phyloP scores from a whole-genome alignment of 2,888 invertebrate species.

The Coenonympha glycerion region DNA sequence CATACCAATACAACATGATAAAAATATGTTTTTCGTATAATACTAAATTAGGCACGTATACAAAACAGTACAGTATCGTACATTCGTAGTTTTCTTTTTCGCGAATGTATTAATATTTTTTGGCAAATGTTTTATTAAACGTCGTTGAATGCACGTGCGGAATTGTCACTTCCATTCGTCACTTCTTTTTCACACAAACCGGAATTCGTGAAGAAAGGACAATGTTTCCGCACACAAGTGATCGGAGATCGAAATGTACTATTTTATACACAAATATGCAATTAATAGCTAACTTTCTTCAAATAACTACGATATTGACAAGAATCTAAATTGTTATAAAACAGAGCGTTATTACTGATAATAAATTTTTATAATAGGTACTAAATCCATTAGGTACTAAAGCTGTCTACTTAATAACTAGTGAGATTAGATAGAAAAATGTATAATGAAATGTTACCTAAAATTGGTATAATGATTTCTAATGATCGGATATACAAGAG shows the following conservation, averaged over 20 bases:
- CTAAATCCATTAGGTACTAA: constrained; percentile 11
- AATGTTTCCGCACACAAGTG: no score
- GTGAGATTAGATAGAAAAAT: constrained; percentile 27
- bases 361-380: constrained; percentile 8
- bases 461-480: neutral
- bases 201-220: no score
- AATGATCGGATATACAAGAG: no score
- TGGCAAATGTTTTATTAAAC: no score
- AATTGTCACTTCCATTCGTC: no score
- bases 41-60: neutral
- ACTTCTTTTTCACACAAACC: neutral
- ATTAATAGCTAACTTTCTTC: neutral
- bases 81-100: neutral
- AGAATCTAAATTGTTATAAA: neutral
- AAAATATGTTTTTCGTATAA: neutral
- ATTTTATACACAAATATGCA: no score
- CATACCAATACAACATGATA: neutral
- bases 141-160: no score
- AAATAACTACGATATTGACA: neutral
- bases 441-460: neutral
- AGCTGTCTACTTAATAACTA: constrained; percentile 33
- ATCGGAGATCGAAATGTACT: no score
- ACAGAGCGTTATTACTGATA: neutral
- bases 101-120: neutral
- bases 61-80: neutral